Percentiles rank a stretch among this genome's conserved stretches.
Evolutionary conservation across 2,888 invertebrate species (phyloP).

Genomic region (Tipula confusa): DNA sequence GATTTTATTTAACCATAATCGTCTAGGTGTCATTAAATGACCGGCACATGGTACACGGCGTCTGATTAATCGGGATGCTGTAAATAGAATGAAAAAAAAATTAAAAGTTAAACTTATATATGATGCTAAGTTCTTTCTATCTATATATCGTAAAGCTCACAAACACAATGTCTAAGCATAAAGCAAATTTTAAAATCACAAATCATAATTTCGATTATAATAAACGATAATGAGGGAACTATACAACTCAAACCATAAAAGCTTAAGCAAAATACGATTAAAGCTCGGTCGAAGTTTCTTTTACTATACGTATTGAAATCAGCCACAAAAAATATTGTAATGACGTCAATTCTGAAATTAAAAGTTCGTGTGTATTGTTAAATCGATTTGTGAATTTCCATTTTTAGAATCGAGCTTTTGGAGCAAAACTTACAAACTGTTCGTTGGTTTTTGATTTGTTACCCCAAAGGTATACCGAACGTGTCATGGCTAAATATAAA

Average conservation of each 20-base stretch:
- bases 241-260: neutral
- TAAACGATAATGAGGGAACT: neutral
- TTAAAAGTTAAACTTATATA: neutral
- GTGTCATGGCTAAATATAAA: neutral
- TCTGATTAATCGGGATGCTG: conserved; percentile 76
- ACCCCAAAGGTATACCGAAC: neutral
- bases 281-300: neutral
- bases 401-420: neutral
- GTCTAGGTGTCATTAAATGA: conserved; percentile 79
- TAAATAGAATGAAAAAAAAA: neutral
- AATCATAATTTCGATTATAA: neutral
- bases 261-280: neutral
- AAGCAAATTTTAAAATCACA: too few relatives aligned
- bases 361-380: neutral
- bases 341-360: neutral
- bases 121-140: too few relatives aligned
- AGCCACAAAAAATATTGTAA: neutral
- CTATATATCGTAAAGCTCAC: too few relatives aligned
- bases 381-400: neutral
- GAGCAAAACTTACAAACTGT: neutral
- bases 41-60: conserved; percentile 83
- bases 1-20: conserved; percentile 78
- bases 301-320: neutral
- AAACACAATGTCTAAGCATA: too few relatives aligned
- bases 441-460: neutral